phyloP scores from a whole-genome alignment of 2,113 vertebrate genomes.

The Hypomesus transpacificus region DNA sequence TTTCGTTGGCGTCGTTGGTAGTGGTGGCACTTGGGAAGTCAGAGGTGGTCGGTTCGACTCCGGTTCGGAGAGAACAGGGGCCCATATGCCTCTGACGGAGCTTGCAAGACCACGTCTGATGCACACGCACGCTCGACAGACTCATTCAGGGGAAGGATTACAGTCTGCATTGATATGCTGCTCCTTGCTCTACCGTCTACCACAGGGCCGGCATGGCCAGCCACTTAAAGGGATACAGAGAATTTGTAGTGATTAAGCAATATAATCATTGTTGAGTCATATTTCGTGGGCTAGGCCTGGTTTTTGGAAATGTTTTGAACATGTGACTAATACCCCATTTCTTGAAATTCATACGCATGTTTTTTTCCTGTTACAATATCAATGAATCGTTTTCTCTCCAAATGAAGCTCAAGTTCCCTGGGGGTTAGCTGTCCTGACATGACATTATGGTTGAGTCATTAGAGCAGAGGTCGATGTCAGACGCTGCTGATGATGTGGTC shows the following conservation, averaged over 20 bases:
- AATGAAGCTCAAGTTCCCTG: no score
- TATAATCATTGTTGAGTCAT: conserved; percentile 20
- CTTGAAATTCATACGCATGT: conserved; percentile 9
- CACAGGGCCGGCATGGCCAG: background rate
- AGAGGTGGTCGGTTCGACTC: no score
- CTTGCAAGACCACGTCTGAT: no score
- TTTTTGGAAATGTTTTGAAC: background rate
- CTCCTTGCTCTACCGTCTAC: conserved; percentile 16
- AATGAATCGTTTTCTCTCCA: background rate
- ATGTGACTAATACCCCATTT: conserved; percentile 14
- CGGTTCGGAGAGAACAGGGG: no score
- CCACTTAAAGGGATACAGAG: background rate
- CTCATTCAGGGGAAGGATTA: background rate
- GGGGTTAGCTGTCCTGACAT: background rate
- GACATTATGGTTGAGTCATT: background rate
- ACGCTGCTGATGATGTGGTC: no score
- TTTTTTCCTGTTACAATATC: conserved; percentile 22
- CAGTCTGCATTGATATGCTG: conserved; percentile 61
- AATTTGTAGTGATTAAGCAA: conserved; percentile 21
- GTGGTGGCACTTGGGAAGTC: no score
- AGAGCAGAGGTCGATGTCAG: no score
- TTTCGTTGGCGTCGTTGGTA: no score
- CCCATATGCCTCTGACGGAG: no score
- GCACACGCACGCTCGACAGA: background rate
- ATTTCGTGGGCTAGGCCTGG: conserved; percentile 16